These are phyloP conservation scores for Peucedramus taeniatus DNA, from an alignment of 2,113 vertebrate genomes.

Conservation along the genomic window DNA sequence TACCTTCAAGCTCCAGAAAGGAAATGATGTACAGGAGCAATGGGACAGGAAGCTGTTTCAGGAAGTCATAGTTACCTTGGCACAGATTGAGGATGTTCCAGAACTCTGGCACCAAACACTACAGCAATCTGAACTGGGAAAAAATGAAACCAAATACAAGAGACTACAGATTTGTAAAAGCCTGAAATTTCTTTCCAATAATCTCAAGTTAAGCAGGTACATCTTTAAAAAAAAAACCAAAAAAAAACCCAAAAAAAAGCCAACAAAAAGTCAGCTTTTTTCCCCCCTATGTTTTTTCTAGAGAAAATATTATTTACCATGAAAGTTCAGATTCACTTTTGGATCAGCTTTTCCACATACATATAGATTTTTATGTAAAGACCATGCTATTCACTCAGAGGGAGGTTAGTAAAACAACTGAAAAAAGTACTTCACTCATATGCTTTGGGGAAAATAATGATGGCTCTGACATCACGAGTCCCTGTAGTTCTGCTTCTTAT, in stretches of 20 bases:
- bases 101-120: slow-evolving; percentile 69
- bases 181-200: not conserved
- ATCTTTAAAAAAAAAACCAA: not conserved
- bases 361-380: not conserved
- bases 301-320: not conserved
- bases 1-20: slow-evolving; percentile 75
- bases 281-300: not conserved
- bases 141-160: not conserved
- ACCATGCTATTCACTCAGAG: not conserved
- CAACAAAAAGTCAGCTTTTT: not conserved
- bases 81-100: slow-evolving; percentile 75
- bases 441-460: not conserved
- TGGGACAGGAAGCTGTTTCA: slow-evolving; percentile 74
- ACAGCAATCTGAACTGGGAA: slow-evolving; percentile 62
- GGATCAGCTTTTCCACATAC: not conserved
- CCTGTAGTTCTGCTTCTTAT: not conserved
- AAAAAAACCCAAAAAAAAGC: not conserved
- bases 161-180: not conserved
- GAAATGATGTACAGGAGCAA: slow-evolving; percentile 74
- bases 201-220: not conserved
- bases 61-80: slow-evolving; percentile 73
- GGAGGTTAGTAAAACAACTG: not conserved
- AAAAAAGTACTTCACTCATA: not conserved
- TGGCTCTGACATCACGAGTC: not conserved
- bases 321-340: not conserved